Evolutionary conservation across 2,888 invertebrate species (phyloP).

Genomic region (Ligdia adustata): DNA sequence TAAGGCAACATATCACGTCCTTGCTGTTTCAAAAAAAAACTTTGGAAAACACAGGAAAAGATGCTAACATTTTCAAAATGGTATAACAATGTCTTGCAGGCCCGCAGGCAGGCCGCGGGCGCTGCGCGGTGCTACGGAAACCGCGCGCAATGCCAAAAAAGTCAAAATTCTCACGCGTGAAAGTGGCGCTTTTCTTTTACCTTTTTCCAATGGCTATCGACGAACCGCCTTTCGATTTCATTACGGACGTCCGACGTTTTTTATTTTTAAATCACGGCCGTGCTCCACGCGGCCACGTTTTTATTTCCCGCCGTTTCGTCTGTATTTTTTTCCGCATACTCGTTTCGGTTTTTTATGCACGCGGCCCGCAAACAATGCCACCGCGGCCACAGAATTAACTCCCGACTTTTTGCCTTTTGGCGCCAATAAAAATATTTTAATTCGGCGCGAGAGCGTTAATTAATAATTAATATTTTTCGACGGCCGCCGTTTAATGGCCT

Average conservation of each 20-base stretch:
- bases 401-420: conserved; percentile 78
- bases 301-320: conserved; percentile 68
- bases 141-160: conserved; percentile 65
- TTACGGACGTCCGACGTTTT: conserved; percentile 80
- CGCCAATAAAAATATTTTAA: conserved; percentile 83
- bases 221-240: conserved; percentile 84
- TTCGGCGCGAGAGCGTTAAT: conserved; percentile 74
- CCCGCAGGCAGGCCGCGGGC: conserved; percentile 5
- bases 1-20: no score
- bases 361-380: conserved; percentile 81
- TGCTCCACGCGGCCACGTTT: conserved; percentile 70
- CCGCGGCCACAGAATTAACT: conserved; percentile 81
- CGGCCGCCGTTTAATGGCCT: conserved; percentile 72
- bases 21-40: no score
- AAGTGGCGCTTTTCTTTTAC: conserved; percentile 78
- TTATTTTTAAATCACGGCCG: conserved; percentile 82
- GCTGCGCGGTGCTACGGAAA: conserved; percentile 45
- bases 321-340: conserved; percentile 71
- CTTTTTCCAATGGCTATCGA: conserved; percentile 82
- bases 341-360: conserved; percentile 75
- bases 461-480: conserved; percentile 83
- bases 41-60: no score
- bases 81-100: no score
- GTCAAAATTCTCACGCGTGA: conserved; percentile 81
- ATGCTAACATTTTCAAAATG: no score